phyloP scores from a whole-genome alignment of 2,797 vertebrate genomes.

The Trachops cirrhosus region DNA sequence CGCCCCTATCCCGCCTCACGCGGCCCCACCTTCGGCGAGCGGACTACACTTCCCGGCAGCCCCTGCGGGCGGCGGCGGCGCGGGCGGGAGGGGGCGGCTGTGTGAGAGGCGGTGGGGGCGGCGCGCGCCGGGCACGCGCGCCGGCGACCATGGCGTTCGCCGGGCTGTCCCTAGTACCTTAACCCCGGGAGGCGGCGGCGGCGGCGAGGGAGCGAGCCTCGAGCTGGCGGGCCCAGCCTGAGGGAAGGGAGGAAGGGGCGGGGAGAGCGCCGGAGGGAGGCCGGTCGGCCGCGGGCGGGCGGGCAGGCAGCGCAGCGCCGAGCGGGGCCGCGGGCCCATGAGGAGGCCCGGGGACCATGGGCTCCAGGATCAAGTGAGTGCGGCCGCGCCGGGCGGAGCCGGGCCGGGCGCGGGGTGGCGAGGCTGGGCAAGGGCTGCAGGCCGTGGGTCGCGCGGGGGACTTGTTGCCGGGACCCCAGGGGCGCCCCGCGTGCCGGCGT shows the following conservation, averaged over 20 bases:
- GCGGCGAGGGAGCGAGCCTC: conserved; percentile 41
- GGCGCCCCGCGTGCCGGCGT: conserved; percentile 56
- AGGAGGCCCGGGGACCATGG: conserved; percentile 84
- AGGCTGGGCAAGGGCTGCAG: conserved; percentile 59
- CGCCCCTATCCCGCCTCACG: background rate
- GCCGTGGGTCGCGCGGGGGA: conserved; percentile 65
- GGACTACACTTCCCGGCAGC: conserved; percentile 82
- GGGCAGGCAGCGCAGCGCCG: conserved; percentile 60
- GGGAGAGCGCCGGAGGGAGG: conserved; percentile 62
- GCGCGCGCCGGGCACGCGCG: conserved; percentile 69
- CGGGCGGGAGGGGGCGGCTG: conserved; percentile 38
- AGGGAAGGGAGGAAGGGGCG: conserved; percentile 81
- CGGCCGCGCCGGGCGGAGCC: conserved; percentile 63
- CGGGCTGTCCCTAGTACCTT: conserved; percentile 74
- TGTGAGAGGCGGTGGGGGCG: conserved; percentile 55
- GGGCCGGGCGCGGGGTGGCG: conserved; percentile 67
- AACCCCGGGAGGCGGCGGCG: conserved; percentile 73
- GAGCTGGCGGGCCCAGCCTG: conserved; percentile 65
- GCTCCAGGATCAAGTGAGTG: conserved; percentile 87
- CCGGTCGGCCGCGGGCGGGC: conserved; percentile 58
- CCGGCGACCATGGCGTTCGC: conserved; percentile 81
- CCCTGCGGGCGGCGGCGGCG: conserved; percentile 68
- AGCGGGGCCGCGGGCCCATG: conserved; percentile 80
- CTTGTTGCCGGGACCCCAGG: conserved; percentile 70
- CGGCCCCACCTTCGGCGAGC: background rate